Evolutionary conservation across 2,797 vertebrate species (phyloP), one percentile per base, ranked within the genome.

Genomic region (Lophura swinhoii): DNA sequence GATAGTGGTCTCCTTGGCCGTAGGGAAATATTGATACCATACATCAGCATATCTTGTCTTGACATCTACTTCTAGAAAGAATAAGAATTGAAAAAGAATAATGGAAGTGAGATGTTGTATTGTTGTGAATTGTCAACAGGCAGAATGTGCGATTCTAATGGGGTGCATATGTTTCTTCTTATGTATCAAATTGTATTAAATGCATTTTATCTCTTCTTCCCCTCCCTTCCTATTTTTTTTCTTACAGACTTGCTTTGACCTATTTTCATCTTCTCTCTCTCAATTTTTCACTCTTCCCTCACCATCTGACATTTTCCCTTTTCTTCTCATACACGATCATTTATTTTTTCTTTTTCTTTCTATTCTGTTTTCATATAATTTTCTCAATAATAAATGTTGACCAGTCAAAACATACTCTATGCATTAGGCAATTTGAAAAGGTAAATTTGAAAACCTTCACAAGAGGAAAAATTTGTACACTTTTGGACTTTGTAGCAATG

Each of bases 1-100:
- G 96, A 95, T 97, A 97, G 97, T 92, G 71, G 96, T 29, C 71
- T 97, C 89, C 6, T 2, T 93, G 93, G 92, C 96, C 97, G 90
- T 89, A 95, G 95, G 97, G 96, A 96, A 94, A 95, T 91, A 64
- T 71, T 97, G 94, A 93, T 94, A 90, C 31, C 37, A 15, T 58
- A 58, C 77, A 72, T 88, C 39, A 80, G n/a, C 64, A 91, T 96
- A 79, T 88, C 22, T 96, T 93, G 92, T 96, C 76, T 92, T 92
- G 95, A 93, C 60, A 90, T 84, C 60, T 90, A 10, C 83, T 94
- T 93, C 95, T 87, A 94, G 75, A 56, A 88, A 39, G 12, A 39
- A 39, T 39, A 39, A 39, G 11, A 85, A 84, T 66, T 92, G 76
- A 71, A 89, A 55, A 93, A 91, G 23, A 92, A 64, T 88, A 93